Percentiles rank a stretch among this genome's conserved stretches.
Evolutionary conservation across 2,113 vertebrate genomes (phyloP).

Genomic region (Sorex fumeus): DNA sequence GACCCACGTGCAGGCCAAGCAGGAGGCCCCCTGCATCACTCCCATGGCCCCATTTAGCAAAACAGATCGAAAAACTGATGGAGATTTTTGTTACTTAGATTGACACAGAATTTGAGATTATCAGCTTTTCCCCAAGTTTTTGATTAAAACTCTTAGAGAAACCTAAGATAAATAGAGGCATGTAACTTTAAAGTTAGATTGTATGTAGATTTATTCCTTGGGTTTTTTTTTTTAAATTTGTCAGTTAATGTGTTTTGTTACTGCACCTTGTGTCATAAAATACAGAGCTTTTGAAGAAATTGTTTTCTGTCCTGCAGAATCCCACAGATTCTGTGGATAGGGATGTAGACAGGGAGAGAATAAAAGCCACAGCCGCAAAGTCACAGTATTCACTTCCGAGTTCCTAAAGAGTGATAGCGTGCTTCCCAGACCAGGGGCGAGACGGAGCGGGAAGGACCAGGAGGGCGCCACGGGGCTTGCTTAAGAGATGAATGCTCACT

Average conservation of each 20-base stretch:
- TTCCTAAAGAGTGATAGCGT: not conserved
- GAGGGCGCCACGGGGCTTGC: not conserved
- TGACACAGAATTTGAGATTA: not conserved
- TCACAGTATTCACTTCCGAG: not conserved
- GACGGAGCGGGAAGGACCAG: too few relatives aligned
- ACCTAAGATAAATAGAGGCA: not conserved
- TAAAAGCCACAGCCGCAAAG: not conserved
- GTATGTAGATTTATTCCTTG: not conserved
- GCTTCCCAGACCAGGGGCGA: not conserved
- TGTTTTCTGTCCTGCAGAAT: not conserved
- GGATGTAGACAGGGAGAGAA: not conserved
- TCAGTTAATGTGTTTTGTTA: not conserved
- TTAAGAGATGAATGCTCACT: not conserved
- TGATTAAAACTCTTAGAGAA: constrained; percentile 33
- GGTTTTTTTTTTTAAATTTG: not conserved
- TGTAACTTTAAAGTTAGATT: not conserved
- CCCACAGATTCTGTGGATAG: not conserved
- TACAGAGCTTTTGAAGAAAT: not conserved
- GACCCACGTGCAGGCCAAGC: not conserved
- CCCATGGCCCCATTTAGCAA: too few relatives aligned
- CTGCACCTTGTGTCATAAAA: not conserved
- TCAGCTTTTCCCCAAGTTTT: constrained; percentile 29
- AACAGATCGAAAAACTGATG: too few relatives aligned
- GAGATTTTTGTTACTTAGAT: not conserved
- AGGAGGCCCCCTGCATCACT: not conserved